Evolutionary conservation across 2,113 vertebrate genomes (phyloP).

Genomic region (Trinectes maculatus): DNA sequence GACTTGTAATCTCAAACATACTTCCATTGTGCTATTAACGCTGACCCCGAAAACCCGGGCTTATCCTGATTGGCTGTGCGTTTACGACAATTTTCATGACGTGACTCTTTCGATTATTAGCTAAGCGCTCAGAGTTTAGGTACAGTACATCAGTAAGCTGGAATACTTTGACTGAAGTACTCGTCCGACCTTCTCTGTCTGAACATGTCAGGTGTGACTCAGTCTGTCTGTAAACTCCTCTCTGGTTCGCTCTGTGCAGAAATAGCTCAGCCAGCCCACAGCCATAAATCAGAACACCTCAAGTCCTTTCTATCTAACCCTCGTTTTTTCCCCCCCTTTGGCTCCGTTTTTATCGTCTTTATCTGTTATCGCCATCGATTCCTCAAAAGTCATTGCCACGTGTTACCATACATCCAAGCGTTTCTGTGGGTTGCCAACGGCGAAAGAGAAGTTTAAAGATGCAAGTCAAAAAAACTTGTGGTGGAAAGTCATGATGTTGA

Average conservation of each 20-base stretch:
- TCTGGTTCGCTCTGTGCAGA: constrained; percentile 37
- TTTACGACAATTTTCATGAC: background rate
- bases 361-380: constrained; percentile 31
- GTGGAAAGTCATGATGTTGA: constrained; percentile 1
- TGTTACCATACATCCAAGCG: background rate
- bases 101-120: constrained; percentile 9
- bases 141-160: constrained; percentile 13
- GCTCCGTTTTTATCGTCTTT: constrained; percentile 14
- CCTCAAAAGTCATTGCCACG: constrained; percentile 19
- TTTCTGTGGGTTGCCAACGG: constrained; percentile 12
- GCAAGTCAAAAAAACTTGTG: constrained; percentile 19
- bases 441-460: constrained; percentile 13
- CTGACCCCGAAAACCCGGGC: background rate
- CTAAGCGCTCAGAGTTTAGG: constrained; percentile 21
- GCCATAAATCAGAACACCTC: constrained; percentile 67
- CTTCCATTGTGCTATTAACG: background rate
- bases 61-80: background rate
- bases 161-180: constrained; percentile 44
- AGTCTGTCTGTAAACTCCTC: constrained; percentile 57
- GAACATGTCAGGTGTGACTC: constrained; percentile 69
- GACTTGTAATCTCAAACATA: constrained; percentile 11
- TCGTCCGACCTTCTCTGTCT: constrained; percentile 58
- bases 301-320: no score
- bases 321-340: constrained; percentile 29
- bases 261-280: constrained; percentile 29